Evolutionary conservation across 2,888 invertebrate genomes (phyloP).

Genomic region (Diaphora mendica): DNA sequence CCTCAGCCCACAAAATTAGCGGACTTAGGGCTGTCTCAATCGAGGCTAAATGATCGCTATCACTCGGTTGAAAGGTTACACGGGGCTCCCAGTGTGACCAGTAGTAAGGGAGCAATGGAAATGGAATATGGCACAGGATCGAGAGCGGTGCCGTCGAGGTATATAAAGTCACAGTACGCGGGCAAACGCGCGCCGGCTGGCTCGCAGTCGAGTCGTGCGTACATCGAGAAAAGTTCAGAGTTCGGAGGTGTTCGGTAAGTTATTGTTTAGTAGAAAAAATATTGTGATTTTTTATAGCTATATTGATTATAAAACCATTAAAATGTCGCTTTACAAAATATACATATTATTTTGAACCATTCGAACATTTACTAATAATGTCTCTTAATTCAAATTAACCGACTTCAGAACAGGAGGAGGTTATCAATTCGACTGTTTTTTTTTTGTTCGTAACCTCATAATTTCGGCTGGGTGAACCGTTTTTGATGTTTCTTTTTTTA

Average conservation of each 20-base stretch:
- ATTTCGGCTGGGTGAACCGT: too few relatives aligned
- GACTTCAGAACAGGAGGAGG: too few relatives aligned
- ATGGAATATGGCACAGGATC: slow-evolving; percentile 89
- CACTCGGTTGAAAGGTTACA: slow-evolving; percentile 92
- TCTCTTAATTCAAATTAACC: not conserved
- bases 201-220: slow-evolving; percentile 94
- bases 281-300: too few relatives aligned
- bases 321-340: too few relatives aligned
- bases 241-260: slow-evolving; percentile 87
- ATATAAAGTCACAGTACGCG: slow-evolving; percentile 94
- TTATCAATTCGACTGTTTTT: too few relatives aligned
- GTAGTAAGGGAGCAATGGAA: slow-evolving; percentile 88
- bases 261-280: not conserved
- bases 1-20: slow-evolving; percentile 88
- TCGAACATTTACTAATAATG: too few relatives aligned
- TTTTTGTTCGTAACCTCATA: too few relatives aligned
- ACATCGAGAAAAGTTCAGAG: slow-evolving; percentile 93
- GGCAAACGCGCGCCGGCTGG: slow-evolving; percentile 94
- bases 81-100: slow-evolving; percentile 87
- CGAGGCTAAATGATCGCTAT: slow-evolving; percentile 95
- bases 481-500: too few relatives aligned
- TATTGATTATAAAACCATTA: too few relatives aligned
- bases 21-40: slow-evolving; percentile 93
- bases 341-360: too few relatives aligned
- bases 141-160: slow-evolving; percentile 87